These are phyloP conservation scores for Trachythela sp. DNA, from an alignment of 64 coral and sea anemone species.

Conservation along the genomic window DNA sequence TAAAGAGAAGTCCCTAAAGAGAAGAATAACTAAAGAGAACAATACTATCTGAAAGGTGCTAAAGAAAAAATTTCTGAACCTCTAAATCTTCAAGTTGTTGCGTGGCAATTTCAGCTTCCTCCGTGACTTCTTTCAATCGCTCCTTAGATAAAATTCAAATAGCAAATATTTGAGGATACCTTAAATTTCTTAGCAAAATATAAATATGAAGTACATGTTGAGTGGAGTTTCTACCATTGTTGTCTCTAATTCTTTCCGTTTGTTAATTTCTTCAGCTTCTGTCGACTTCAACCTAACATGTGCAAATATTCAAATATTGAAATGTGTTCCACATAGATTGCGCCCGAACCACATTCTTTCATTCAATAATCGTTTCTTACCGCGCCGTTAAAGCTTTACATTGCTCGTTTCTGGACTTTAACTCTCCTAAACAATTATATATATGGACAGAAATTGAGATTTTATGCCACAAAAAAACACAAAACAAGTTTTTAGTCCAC, in stretches of 20 bases:
- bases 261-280: constrained; percentile 77
- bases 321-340: too few relatives aligned
- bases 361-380: background rate
- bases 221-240: background rate
- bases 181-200: too few relatives aligned
- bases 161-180: background rate
- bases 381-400: constrained; percentile 44
- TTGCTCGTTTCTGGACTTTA: constrained; percentile 94
- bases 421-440: constrained; percentile 57
- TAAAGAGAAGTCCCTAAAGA: too few relatives aligned
- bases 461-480: background rate
- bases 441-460: background rate
- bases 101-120: constrained; percentile 81
- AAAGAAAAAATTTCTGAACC: too few relatives aligned
- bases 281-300: constrained; percentile 64
- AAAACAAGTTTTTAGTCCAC: too few relatives aligned
- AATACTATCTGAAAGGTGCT: too few relatives aligned
- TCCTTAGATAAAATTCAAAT: constrained; percentile 42
- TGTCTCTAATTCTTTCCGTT: constrained; percentile 75
- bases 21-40: too few relatives aligned
- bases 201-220: too few relatives aligned
- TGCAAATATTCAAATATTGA: too few relatives aligned
- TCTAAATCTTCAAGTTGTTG: constrained; percentile 91
- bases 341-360: too few relatives aligned
- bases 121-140: constrained; percentile 85